Percentiles rank a stretch among this genome's conserved stretches.
These are phyloP conservation scores for Leucophenga maculata DNA, from an alignment of 2,888 invertebrate species.

Conservation along the genomic window DNA sequence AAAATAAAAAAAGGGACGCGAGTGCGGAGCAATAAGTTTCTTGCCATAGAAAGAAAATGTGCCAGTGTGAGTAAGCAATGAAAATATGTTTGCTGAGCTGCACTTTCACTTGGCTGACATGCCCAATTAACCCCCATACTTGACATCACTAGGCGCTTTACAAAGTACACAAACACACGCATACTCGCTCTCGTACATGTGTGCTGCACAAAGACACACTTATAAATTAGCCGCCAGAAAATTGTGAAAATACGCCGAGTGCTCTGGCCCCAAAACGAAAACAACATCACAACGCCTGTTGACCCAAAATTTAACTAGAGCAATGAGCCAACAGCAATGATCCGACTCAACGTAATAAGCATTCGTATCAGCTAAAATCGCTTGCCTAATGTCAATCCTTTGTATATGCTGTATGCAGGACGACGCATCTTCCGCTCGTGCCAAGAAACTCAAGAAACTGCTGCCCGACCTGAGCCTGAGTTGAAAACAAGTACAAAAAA, in stretches of 20 bases:
- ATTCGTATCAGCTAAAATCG: not conserved
- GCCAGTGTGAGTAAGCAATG: not conserved
- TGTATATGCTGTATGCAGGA: too few species aligned
- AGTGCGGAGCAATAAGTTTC: too few species aligned
- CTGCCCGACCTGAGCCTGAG: not conserved
- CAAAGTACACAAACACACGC: not conserved
- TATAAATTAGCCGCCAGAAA: conserved; percentile 23
- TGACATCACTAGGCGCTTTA: conserved; percentile 24
- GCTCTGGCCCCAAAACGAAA: not conserved
- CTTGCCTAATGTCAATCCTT: not conserved
- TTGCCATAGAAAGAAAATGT: not conserved
- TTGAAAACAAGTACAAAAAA: not conserved
- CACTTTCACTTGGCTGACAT: conserved; percentile 26
- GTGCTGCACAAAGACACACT: not conserved
- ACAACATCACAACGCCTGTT: conserved; percentile 15
- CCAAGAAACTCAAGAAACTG: not conserved
- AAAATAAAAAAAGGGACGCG: too few species aligned
- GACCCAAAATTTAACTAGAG: conserved; percentile 28
- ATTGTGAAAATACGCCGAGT: not conserved
- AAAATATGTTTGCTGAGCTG: not conserved
- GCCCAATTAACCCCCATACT: conserved; percentile 38
- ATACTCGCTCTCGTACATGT: conserved; percentile 11
- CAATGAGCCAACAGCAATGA: conserved; percentile 7
- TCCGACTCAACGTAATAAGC: not conserved
- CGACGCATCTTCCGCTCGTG: not conserved